Base-by-base conservation (phyloP, 2,797 vertebrate genomes). In the Sebastes iracundus region DNA sequence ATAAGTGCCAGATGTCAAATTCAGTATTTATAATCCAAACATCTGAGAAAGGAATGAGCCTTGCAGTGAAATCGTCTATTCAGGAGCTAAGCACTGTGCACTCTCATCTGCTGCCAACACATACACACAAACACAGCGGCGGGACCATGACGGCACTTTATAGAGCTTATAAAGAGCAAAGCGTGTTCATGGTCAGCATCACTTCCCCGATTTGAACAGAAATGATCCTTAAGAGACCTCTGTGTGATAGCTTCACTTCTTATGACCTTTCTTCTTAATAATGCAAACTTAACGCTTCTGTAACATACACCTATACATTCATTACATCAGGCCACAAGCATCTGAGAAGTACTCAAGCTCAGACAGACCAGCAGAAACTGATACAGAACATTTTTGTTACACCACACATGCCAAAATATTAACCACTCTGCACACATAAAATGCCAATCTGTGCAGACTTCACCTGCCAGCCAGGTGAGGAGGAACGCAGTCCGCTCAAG, bases 31-130 rank as follows among this genome's bases (percentile, higher is more conserved):
- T 75, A 83, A 91, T 89, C 84, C 90, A 91, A 93, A 93, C 88
- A 92, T 91, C 88, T 92, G 93, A 92, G 80, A 87, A 77, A 82
- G 82, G 85, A 93, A 92, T 90, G 87, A 88, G 81, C 64, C 64
- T 80, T 72, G 78, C 25, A 32, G 75, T 77, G 77, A 84, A 90
- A 81, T 71, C 5, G 14, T 78, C 84, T 79, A 70, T 85, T 90
- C 72, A 72, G 82, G 72, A 83, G 79, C 73, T 79, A 49, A 88
- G 65, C 76, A 30, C 67, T 4, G 7, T 2, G 52, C 30, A 27
- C 85, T 92, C 61, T 91, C 70, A 93, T 93, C 78, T 80, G 70
- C 4, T 79, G 92, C 91, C 93, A 93, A 77, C 59, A 52, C 61
- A 82, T 28, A 79, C 69, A 73, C 66, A 60, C 68, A 82, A 84